A percentile compares a stretch with the other conserved stretches of the same genome.
Evolutionary conservation across 1,140 invertebrate species (phyloP).

Genomic region (Gryon sp.): DNA sequence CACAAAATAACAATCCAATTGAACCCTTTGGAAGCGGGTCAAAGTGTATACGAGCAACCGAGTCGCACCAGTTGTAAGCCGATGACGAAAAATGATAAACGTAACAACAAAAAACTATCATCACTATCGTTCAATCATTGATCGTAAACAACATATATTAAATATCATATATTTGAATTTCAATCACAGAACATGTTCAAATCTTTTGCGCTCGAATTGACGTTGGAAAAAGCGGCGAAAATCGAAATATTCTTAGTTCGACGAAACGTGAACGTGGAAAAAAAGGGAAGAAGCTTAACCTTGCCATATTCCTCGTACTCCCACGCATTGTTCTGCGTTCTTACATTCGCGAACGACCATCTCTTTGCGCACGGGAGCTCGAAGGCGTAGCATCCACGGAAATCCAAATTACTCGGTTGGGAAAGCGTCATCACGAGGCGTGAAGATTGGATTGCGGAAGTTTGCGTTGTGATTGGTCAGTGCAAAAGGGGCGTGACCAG

Average conservation of each 20-base stretch:
- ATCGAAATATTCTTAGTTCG: conserved; percentile 51
- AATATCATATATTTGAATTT: too few relatives aligned
- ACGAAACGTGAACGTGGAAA: conserved; percentile 30
- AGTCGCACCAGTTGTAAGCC: too few relatives aligned
- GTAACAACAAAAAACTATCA: too few relatives aligned
- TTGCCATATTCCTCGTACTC: conserved; percentile 38
- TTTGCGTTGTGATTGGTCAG: conserved; percentile 7
- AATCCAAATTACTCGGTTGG: conserved; percentile 41
- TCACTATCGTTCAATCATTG: too few relatives aligned
- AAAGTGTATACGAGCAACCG: too few relatives aligned
- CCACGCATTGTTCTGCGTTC: conserved; percentile 55
- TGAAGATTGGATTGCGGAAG: conserved; percentile 27
- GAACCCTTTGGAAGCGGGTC: too few relatives aligned
- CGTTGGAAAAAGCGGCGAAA: conserved; percentile 23
- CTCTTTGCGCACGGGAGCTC: conserved; percentile 30
- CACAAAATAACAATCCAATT: too few relatives aligned
- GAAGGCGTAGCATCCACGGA: conserved; percentile 54
- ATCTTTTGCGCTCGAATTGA: conserved; percentile 19
- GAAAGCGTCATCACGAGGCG: conserved; percentile 37
- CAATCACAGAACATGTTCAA: conserved; percentile 25
- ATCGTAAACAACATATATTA: too few relatives aligned
- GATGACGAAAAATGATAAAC: too few relatives aligned
- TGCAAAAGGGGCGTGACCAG: conserved; percentile 10
- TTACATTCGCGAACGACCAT: conserved; percentile 49
- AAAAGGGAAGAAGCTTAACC: conserved; percentile 53